Evolutionary conservation across 1,140 invertebrate genomes (phyloP), one percentile per base, ranked within the genome.

Genomic region (Drosophila elegans): DNA sequence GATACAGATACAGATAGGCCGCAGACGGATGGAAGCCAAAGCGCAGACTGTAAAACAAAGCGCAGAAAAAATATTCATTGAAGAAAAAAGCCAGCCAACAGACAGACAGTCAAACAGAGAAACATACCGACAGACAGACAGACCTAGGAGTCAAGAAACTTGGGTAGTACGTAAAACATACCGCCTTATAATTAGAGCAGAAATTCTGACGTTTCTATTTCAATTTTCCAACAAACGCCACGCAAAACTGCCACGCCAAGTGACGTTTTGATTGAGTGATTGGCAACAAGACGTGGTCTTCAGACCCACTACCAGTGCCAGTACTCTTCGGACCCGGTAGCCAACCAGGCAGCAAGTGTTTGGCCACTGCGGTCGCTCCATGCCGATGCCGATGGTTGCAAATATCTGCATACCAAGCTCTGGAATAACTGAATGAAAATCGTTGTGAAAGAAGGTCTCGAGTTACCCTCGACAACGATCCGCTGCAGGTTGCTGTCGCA

Each of bases 131-230:
- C 48, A 42, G 46, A 38, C 13, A 45, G 46, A 57, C 59, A 51
- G 60, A 34, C 29, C 48, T 73, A 76, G 72, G 80, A 86, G 83
- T 86, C 83, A 86, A 86, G 83, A 86, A 86, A 86, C 83, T 89
- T 74, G 55, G 78, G 49, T 74, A 83, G 76, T 79, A 86, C 72
- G 79, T 80, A 83, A 86, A 89, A 88, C 74, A 91, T 91, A 90
- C 90, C 90, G 82, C 90, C 85, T 90, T 91, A 91, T 91, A 91
- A 91, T 91, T 91, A 91, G 90, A 91, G 90, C 90, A 91, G 84
- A 91, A 91, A 91, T 91, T 91, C 90, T 91, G 89, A 91, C 90
- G 90, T 91, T 91, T 91, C 90, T 90, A 91, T 91, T 91, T 91
- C 90, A 91, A 86, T 90, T 89, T 86, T 91, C 76, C 86, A 90